Percentiles rank a stretch among this genome's conserved stretches.
These are phyloP conservation scores for Entomobrya multifasciata DNA, from an alignment of 2,888 invertebrate species.

Conservation along the genomic window DNA sequence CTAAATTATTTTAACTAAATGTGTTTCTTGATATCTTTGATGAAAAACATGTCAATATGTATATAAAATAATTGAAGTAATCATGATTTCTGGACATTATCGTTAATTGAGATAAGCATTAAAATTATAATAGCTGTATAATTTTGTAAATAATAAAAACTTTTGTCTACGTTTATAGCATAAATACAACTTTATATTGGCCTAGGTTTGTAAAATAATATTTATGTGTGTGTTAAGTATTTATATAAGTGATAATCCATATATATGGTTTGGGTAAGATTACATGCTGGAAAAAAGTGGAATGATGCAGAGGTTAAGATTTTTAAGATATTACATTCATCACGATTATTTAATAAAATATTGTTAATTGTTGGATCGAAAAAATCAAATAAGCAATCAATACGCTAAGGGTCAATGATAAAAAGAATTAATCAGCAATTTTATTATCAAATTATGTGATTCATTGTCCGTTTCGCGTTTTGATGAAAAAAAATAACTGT, in stretches of 20 bases:
- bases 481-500: conserved; percentile 33
- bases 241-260: neutral
- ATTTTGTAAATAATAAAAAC: conserved; percentile 56
- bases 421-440: conserved; percentile 53
- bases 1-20: conserved; percentile 13
- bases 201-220: too few relatives aligned
- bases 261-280: neutral
- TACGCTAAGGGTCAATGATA: conserved; percentile 11
- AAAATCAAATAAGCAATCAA: conserved; percentile 42
- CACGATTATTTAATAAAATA: conserved; percentile 3
- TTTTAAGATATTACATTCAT: conserved; percentile 19
- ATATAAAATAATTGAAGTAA: neutral
- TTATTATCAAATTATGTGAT: conserved; percentile 73
- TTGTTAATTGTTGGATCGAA: conserved; percentile 33
- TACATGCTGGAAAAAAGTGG: neutral
- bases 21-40: conserved; percentile 19
- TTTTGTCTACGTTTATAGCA: neutral
- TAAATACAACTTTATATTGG: neutral
- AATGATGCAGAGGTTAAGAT: conserved; percentile 7
- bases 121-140: conserved; percentile 46
- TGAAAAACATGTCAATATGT: conserved; percentile 17
- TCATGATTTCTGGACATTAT: conserved; percentile 55
- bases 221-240: neutral
- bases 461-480: conserved; percentile 70
- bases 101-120: conserved; percentile 40